These are phyloP conservation scores for Holacanthus passer DNA, from an alignment of 2,113 vertebrate species.

Conservation along the genomic window DNA sequence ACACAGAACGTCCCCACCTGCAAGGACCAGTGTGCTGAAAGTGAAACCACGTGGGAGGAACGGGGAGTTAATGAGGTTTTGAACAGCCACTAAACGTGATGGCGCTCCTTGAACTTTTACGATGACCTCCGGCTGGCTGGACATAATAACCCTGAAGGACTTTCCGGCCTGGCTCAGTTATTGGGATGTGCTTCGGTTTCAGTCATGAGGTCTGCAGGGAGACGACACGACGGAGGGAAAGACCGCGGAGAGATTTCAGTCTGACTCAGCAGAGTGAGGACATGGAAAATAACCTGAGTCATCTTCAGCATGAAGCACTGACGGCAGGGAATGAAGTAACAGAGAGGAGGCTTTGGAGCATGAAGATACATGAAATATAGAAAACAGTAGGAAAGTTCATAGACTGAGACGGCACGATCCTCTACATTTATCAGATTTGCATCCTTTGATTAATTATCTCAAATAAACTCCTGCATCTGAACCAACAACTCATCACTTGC, in stretches of 20 bases:
- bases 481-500: too few relatives aligned
- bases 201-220: conserved; percentile 14
- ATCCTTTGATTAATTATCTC: too few relatives aligned
- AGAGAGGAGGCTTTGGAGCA: neutral
- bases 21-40: neutral
- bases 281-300: conserved; percentile 21
- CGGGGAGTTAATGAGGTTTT: conserved; percentile 53
- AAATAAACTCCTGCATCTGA: too few relatives aligned
- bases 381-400: neutral
- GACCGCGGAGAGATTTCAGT: neutral
- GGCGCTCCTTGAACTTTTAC: conserved; percentile 55
- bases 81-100: conserved; percentile 54
- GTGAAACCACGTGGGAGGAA: conserved; percentile 54
- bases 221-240: neutral
- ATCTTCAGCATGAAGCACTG: neutral
- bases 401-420: neutral
- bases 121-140: conserved; percentile 43
- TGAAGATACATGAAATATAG: neutral
- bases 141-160: conserved; percentile 52
- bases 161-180: conserved; percentile 55
- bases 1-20: neutral
- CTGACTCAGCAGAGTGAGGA: conserved; percentile 26
- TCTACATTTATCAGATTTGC: too few relatives aligned
- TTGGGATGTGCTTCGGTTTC: conserved; percentile 19
- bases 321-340: neutral